Evolutionary conservation across 1,140 invertebrate species (phyloP), one percentile per base, ranked within the genome.

Genomic region (Heliconius eleuchia): DNA sequence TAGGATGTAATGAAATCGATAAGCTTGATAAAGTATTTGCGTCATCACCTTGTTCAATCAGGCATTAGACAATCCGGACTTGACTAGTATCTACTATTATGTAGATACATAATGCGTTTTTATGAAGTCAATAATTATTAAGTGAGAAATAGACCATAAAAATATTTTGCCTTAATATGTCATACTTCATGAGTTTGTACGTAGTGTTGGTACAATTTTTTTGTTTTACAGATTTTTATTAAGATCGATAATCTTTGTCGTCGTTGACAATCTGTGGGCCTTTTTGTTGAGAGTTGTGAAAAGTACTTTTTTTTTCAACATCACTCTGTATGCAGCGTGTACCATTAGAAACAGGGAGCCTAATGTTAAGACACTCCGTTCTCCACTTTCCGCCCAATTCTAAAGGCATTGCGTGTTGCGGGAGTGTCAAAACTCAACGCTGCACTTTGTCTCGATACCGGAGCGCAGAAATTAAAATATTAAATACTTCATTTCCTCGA

Each of bases 1-100:
- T 78, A 76, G 78, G 87, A 87, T 84, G 83, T 88, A 89, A 87
- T 90, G 82, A 89, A 90, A 91, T 90, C 87, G 89, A 91, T 91
- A 89, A 87, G 85, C 80, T 50, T 42, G 71, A 78, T 78, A 57
- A 79, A 71, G 78, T 78, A 83, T 83, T 90, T 92, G 87, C 91
- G 89, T 92, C 89, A 92, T 86, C 82, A 78, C 78, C 77, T 73
- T 88, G 82, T 84, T 89, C 86, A 86, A 88, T 89, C 86, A 87
- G 88, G 84, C 88, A 87, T 88, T 83, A 83, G 78, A 80, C 78
- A 75, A 81, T 37, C 77, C 23, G 37, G 70, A 75, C 73, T 82
- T 34, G 77, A 16, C 42, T 46, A 3, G 42, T 46, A 16, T 13
- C 42, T 46, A 0, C 42, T 46, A 46, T 46, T 46, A 46, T 46